Conservation (phyloP, 2,113 vertebrate species). For the Aptenodytes forsteri region DNA sequence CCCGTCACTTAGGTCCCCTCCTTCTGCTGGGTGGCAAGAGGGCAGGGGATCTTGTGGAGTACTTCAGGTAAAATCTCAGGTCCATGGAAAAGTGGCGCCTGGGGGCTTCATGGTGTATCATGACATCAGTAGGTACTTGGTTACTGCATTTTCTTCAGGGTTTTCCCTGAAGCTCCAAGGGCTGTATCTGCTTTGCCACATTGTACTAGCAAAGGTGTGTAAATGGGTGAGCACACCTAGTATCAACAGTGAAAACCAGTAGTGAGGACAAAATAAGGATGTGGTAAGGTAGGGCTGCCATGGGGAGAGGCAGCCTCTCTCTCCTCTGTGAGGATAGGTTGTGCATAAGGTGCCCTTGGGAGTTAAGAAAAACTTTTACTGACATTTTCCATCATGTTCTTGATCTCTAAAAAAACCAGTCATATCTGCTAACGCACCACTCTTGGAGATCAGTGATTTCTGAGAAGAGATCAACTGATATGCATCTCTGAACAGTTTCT, state of each 20-base stretch:
- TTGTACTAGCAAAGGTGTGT: neutral
- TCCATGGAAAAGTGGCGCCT: accelerated
- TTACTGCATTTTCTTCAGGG: neutral
- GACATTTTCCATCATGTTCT: neutral
- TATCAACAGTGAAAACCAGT: neutral
- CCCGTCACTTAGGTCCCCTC: no score
- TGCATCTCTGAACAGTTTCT: neutral
- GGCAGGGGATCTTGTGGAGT: neutral
- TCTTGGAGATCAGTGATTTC: neutral
- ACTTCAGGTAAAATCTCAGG: neutral
- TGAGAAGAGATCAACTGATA: neutral
- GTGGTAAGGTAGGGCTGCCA: neutral
- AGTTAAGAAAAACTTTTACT: neutral
- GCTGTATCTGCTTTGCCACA: neutral
- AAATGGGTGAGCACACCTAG: neutral
- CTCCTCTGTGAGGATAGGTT: neutral
- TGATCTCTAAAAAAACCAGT: neutral
- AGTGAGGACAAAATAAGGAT: neutral
- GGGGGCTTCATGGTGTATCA: neutral
- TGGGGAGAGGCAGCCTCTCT: neutral
- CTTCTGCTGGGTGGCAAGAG: no score
- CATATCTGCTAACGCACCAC: neutral
- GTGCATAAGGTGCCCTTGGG: neutral
- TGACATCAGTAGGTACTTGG: neutral
- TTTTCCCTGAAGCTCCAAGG: neutral